Percentiles rank a stretch among this genome's conserved stretches.
Evolutionary conservation across 1,140 invertebrate genomes (phyloP).

Genomic region (Parasteatoda tepidariorum): DNA sequence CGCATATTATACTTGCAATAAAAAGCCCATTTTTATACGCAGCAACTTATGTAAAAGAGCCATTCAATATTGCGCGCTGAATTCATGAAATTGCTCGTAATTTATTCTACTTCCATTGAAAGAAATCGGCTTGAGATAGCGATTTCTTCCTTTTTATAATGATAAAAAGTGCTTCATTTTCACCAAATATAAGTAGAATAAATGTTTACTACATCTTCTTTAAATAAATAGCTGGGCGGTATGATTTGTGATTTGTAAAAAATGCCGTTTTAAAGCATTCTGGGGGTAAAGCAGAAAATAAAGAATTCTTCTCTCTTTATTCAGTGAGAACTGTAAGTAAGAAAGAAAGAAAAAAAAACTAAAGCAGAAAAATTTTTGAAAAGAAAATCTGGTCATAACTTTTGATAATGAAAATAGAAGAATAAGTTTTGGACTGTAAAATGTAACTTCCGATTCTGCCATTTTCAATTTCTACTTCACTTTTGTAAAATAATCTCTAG

Average conservation of each 20-base stretch:
- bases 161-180: conserved; percentile 47
- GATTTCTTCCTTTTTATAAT: conserved; percentile 14
- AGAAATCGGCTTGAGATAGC: conserved; percentile 16
- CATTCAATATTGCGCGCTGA: neutral
- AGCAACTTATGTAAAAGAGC: neutral
- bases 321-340: neutral
- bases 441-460: conserved; percentile 55
- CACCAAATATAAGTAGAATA: conserved; percentile 42
- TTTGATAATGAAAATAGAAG: conserved; percentile 59
- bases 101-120: conserved; percentile 20
- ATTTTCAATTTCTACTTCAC: conserved; percentile 58
- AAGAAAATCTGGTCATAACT: conserved; percentile 60
- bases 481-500: conserved; percentile 56
- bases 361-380: conserved; percentile 28
- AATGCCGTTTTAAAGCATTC: conserved; percentile 14
- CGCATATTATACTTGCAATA: conserved; percentile 35
- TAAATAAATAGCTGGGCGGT: conserved; percentile 28
- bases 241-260: conserved; percentile 36
- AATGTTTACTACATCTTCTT: conserved; percentile 55
- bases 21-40: conserved; percentile 49
- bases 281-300: neutral
- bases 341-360: neutral
- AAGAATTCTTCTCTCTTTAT: conserved; percentile 9
- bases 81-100: conserved; percentile 24
- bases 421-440: conserved; percentile 57